phyloP scores from a whole-genome alignment of 2,888 invertebrate genomes.

The Harmothoe impar region DNA sequence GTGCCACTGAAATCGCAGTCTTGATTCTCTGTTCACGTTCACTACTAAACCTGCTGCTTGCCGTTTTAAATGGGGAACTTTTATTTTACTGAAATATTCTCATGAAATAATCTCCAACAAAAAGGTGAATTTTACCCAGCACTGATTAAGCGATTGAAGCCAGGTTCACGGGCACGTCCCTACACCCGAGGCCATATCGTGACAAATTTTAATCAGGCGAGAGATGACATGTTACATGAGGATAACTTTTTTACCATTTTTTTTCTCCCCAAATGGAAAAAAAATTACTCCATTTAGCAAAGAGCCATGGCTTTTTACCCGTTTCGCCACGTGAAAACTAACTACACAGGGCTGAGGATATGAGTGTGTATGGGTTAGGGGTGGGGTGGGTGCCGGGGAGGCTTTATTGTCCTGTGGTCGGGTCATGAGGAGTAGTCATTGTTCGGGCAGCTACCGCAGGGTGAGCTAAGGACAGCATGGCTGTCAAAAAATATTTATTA shows the following conservation, averaged over 20 bases:
- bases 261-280: not conserved
- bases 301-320: not conserved
- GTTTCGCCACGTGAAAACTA: not conserved
- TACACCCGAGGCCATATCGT: no score
- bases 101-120: no score
- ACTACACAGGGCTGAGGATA: not conserved
- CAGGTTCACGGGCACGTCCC: no score
- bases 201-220: no score
- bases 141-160: no score
- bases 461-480: constrained; percentile 28
- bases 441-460: not conserved
- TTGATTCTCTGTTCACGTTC: no score
- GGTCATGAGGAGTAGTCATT: not conserved
- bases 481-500: not conserved
- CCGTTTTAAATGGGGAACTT: no score
- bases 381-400: not conserved
- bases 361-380: not conserved
- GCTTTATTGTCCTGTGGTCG: constrained; percentile 20
- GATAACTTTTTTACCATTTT: not conserved
- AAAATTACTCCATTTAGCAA: not conserved
- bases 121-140: no score
- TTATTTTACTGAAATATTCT: no score
- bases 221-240: no score
- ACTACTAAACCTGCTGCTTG: no score
- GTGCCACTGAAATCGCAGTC: no score